Evolutionary conservation across 2,888 invertebrate genomes (phyloP).

Genomic region (Hanleya hanleyi): DNA sequence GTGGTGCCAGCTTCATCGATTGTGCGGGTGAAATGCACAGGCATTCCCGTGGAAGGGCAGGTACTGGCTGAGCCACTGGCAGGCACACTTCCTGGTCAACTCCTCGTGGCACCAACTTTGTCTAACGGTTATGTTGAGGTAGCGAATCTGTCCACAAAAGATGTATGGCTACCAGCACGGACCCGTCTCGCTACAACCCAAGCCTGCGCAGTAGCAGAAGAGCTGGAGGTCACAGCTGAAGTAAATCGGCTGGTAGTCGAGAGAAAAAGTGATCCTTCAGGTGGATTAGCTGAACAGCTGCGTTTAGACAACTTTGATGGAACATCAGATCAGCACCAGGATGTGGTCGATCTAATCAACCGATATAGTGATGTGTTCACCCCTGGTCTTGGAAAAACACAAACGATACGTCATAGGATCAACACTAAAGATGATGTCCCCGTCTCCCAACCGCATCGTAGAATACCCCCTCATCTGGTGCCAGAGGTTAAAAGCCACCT

Average conservation of each 20-base stretch:
- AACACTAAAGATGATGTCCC: not conserved
- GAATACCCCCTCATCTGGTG: not conserved
- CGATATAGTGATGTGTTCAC: not conserved
- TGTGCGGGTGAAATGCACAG: not conserved
- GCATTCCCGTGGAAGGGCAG: not conserved
- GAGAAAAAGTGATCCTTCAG: not conserved
- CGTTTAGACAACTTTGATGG: no score
- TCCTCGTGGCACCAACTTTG: not conserved
- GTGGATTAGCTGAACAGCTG: no score
- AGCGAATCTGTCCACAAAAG: not conserved
- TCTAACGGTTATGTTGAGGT: not conserved
- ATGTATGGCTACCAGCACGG: not conserved
- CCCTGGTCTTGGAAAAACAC: not conserved
- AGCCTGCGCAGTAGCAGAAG: not conserved
- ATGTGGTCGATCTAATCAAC: not conserved
- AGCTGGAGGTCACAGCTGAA: not conserved
- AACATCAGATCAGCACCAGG: not conserved
- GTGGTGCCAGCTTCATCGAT: not conserved
- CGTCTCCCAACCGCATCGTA: not conserved
- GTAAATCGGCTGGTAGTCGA: not conserved
- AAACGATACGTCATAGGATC: not conserved
- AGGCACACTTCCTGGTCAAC: not conserved
- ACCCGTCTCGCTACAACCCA: not conserved
- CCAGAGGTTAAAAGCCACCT: not conserved
- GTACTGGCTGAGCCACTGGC: not conserved